These are phyloP conservation scores for Cheilosia pagana DNA, from an alignment of 2,888 invertebrate genomes.

Conservation along the genomic window DNA sequence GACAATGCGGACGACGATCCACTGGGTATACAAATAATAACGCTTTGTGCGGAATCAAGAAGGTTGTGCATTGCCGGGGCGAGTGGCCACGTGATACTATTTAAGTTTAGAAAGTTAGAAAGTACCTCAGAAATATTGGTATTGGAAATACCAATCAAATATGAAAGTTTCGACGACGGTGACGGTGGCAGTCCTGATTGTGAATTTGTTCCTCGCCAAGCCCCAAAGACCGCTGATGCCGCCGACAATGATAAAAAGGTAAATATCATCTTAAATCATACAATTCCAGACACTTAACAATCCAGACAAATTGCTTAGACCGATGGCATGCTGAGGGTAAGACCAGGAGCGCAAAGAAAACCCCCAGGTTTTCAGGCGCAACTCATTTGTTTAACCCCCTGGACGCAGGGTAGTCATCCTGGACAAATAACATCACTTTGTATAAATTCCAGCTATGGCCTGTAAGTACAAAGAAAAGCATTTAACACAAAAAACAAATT, in stretches of 20 bases:
- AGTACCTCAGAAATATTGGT: conserved; percentile 92
- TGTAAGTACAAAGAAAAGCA: conserved; percentile 88
- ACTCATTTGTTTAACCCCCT: conserved; percentile 95
- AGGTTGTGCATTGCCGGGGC: conserved; percentile 94
- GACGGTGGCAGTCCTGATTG: conserved; percentile 91
- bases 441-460: conserved; percentile 97
- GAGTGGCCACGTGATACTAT: conserved; percentile 96
- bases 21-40: conserved; percentile 94
- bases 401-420: conserved; percentile 90
- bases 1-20: conserved; percentile 92
- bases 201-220: conserved; percentile 87
- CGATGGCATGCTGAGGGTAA: conserved; percentile 87
- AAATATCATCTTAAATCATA: conserved; percentile 51
- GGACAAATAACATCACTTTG: conserved; percentile 94
- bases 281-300: conserved; percentile 31
- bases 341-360: conserved; percentile 91
- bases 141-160: conserved; percentile 92
- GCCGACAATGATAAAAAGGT: conserved; percentile 84
- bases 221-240: conserved; percentile 82
- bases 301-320: conserved; percentile 78
- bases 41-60: conserved; percentile 96
- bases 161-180: conserved; percentile 91
- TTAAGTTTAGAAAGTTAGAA: conserved; percentile 97
- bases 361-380: conserved; percentile 98
- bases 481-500: conserved; percentile 9